These are phyloP conservation scores for Tyria jacobaeae DNA, from an alignment of 2,888 invertebrate genomes.

Conservation along the genomic window DNA sequence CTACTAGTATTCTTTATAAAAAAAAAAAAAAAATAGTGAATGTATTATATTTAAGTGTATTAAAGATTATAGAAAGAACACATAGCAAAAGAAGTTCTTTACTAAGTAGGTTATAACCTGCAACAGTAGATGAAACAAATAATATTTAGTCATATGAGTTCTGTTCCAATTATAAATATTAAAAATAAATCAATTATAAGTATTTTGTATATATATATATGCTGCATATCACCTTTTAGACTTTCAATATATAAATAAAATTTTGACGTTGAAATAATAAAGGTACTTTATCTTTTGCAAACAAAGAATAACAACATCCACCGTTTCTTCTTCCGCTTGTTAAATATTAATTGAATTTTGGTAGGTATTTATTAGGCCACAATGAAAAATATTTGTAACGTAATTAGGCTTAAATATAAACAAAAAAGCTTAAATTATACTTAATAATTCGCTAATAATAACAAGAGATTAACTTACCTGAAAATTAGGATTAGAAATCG, in stretches of 20 bases:
- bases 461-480: not conserved
- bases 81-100: not conserved
- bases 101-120: not conserved
- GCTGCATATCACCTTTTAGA: not conserved
- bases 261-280: not conserved
- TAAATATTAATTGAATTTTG: not conserved
- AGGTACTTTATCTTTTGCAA: conserved; percentile 1
- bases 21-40: too few relatives aligned
- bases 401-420: not conserved
- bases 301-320: conserved; percentile 5
- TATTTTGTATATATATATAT: too few relatives aligned
- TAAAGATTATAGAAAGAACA: too few relatives aligned
- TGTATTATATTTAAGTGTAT: too few relatives aligned
- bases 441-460: too few relatives aligned
- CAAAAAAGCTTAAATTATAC: too few relatives aligned
- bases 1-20: too few relatives aligned
- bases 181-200: too few relatives aligned
- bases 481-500: not conserved
- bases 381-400: not conserved
- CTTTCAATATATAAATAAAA: not conserved
- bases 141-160: not conserved
- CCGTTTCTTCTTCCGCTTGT: not conserved
- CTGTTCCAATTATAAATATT: conserved; percentile 1
- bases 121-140: too few relatives aligned
- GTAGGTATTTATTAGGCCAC: not conserved